Base-by-base conservation (phyloP, 2,113 vertebrate species). In the Tautogolabrus adspersus region DNA sequence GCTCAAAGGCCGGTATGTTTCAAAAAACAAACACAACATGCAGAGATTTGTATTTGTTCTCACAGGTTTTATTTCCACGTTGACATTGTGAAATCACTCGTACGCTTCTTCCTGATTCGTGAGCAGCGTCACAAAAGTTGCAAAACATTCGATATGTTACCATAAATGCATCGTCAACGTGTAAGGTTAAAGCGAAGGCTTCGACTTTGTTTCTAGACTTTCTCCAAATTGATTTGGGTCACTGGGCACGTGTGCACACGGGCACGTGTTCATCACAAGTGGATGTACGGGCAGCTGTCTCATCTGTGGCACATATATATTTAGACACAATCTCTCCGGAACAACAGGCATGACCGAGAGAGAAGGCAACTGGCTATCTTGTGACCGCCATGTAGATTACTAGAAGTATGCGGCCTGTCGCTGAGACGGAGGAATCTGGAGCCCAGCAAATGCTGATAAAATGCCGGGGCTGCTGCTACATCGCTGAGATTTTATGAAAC, bases 1-100 rank as follows among this genome's bases (percentile, higher is more conserved):
- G 89, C 92, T 99, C 57, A 99, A 96, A 89, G 98, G 98, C 87
- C 96, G 98, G 97, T 98, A 19, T 8, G 1, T 47, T 46, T 40
- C 10, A 10, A 40, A 10, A 56, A 40, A 64, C 26, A 30, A 21
- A 61, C 11, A 38, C 34, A 12, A 23, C 19, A 59, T 40, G 52
- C 58, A 23, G 15, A 16, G 16, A 18, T 49, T 6, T 47, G 15
- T 47, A 4, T 47, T 47, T 15, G 5, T 16, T 16, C 6, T 47
- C 15, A 16, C 12, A 16, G 5, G 3, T 42, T 42, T 42, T 10
- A 42, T 10, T 11, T 42, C 30, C 30, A 34, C 30, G 3, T 6
- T 34, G 30, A 34, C 30, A 2, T 34, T 34, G 30, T 34, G 30
- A 34, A 5, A 34, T 34, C 30, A 6, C 30, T 34, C 30, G 30